These are phyloP conservation scores for Turritopsis rubra DNA, from an alignment of 30 jellyfish, hydroid and myxozoan species.

Conservation along the genomic window DNA sequence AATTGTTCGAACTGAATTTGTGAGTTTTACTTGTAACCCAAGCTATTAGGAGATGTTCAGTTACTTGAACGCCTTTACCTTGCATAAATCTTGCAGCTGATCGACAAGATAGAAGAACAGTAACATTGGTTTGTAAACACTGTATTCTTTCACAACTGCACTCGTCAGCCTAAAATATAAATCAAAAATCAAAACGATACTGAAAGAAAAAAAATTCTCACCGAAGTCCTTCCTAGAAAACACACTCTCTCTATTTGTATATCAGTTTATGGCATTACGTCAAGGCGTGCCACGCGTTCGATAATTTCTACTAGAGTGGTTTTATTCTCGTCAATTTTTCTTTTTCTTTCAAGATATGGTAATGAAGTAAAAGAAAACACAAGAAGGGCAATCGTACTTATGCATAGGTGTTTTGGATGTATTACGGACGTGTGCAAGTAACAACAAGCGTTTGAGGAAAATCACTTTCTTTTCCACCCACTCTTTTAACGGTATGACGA, in stretches of 20 bases:
- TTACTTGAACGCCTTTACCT: conserved; percentile 52
- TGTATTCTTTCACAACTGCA: conserved; percentile 44
- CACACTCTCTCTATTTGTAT: too few species aligned
- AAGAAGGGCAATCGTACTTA: conserved; percentile 26
- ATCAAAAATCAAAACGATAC: too few species aligned
- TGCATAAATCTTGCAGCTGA: conserved; percentile 68
- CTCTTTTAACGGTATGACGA: conserved; percentile 46
- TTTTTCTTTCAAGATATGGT: neutral
- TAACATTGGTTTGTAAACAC: conserved; percentile 78
- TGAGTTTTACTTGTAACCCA: too few species aligned
- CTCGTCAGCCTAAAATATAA: conserved; percentile 46
- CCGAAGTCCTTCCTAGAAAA: too few species aligned
- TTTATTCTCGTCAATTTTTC: too few species aligned
- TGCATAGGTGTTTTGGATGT: conserved; percentile 42
- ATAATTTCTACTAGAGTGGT: too few species aligned
- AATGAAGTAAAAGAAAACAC: neutral
- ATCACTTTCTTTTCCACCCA: conserved; percentile 56
- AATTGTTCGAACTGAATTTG: too few species aligned
- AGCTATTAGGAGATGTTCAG: too few species aligned
- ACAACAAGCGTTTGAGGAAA: conserved; percentile 54
- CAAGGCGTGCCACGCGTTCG: too few species aligned
- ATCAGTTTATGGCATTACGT: too few species aligned
- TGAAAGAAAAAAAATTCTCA: too few species aligned
- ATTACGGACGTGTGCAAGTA: conserved; percentile 70
- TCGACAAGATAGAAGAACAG: conserved; percentile 62